Conservation (phyloP, 2,797 vertebrate genomes). For the Myiotriccus ornatus region DNA sequence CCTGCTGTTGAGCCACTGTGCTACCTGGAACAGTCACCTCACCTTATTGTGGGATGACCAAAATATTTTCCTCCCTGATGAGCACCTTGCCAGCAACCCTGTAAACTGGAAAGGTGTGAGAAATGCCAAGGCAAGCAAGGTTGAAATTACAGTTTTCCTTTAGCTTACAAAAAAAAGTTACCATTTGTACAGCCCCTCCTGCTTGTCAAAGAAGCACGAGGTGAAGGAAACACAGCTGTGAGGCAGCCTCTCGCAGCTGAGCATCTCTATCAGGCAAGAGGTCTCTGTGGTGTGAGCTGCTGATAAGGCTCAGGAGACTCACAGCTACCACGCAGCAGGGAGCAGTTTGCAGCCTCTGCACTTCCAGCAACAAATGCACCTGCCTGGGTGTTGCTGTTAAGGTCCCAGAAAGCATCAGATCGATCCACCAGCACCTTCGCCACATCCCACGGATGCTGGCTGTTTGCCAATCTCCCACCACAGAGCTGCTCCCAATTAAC, state of each 20-base stretch:
- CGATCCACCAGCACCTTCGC: background rate
- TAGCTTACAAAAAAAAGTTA: background rate
- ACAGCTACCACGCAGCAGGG: background rate
- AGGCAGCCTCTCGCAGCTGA: background rate
- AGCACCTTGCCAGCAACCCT: background rate
- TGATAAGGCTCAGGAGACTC: conserved; percentile 28
- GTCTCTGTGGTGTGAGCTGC: background rate
- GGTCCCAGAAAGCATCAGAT: background rate
- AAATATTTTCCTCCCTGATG: background rate
- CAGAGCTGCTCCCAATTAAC: background rate
- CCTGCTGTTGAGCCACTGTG: background rate
- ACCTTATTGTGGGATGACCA: background rate
- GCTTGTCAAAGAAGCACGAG: background rate
- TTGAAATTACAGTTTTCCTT: conserved; percentile 18
- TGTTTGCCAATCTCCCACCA: background rate
- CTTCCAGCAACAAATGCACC: background rate
- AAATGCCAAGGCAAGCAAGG: conserved; percentile 7
- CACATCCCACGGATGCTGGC: background rate
- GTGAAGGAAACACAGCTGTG: conserved; percentile 18
- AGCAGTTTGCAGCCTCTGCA: background rate
- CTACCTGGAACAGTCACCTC: background rate
- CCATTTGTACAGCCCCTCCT: background rate
- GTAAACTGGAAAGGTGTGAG: background rate
- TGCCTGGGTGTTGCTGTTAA: background rate
- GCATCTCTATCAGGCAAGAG: background rate